Base-by-base conservation (phyloP, 53 echinoderm and acorn worm genomes). In the Echinometra lucunter region DNA sequence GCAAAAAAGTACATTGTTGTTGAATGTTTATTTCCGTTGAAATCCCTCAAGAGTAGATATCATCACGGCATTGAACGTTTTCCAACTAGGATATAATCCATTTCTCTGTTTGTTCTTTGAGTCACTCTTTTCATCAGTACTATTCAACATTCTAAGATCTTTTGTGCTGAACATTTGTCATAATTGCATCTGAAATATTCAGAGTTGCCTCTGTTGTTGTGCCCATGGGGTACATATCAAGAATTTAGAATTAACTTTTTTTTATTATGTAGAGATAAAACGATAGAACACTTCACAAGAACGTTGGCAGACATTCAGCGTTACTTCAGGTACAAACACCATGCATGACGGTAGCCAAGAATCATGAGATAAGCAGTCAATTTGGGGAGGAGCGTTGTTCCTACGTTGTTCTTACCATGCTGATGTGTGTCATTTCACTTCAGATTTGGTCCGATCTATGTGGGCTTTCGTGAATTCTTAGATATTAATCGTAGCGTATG, bases 21-120 rank as follows among this genome's bases (percentile, higher is more conserved):
- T 42, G 78, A 78, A 40, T 78, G 78, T 42, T 78, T 85, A 30
- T 49, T 85, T 85, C 85, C 85, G 85, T n/a, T 28, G 18, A 49
- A 49, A 47, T 85, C 85, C 85, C 81, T 16, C 21, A 9, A 37
- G 85, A 85, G 28, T 3, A n/a, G 85, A 25, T 30, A 85, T 85
- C 85, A 49, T 85, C 85, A n/a, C 15, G n/a, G 28, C n/a, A 85
- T 85, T 85, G 85, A 85, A 49, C 49, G 28, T 85, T 85, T 47
- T 85, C 85, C 85, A 85, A 85, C 28, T 42, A 38, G 42, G 69
- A 69, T 23, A 4, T 49, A 11, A 49, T 28, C 49, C 49, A 10
- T 85, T n/a, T 28, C 49, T 45, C 45, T 40, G n/a, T 85, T 53
- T 28, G 19, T 47, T 85, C 15, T 85, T 85, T 49, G 28, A 28